These are phyloP conservation scores for Staurois parvus DNA, from an alignment of 2,797 vertebrate genomes.

Conservation along the genomic window DNA sequence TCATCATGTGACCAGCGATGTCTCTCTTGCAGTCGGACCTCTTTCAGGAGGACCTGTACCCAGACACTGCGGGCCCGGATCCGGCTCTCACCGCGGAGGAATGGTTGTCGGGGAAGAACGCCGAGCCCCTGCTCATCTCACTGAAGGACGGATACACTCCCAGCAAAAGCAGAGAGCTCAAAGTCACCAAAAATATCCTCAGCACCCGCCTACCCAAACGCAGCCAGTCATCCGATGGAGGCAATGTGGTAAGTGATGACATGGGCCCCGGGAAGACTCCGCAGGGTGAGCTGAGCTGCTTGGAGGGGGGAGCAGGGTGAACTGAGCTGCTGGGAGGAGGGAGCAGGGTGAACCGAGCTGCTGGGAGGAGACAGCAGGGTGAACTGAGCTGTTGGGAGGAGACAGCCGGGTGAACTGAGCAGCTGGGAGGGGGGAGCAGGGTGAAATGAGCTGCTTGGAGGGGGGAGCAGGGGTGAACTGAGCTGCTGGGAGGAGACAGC, in stretches of 20 bases:
- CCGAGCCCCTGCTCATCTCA: conserved; percentile 87
- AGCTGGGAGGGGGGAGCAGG: too few relatives aligned
- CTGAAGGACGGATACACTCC: conserved; percentile 87
- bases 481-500: too few relatives aligned
- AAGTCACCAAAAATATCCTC: conserved; percentile 86
- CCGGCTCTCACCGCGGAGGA: conserved; percentile 87
- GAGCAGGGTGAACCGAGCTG: too few relatives aligned
- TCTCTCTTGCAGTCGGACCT: conserved; percentile 85
- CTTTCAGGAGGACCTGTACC: conserved; percentile 94
- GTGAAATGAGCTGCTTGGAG: too few relatives aligned
- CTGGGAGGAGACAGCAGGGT: too few relatives aligned
- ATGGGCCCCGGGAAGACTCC: too few relatives aligned
- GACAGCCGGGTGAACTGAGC: too few relatives aligned
- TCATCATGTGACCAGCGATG: conserved; percentile 33
- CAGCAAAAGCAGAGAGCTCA: conserved; percentile 87
- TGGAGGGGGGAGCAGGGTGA: too few relatives aligned
- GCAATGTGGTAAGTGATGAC: conserved; percentile 74
- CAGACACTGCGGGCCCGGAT: conserved; percentile 87
- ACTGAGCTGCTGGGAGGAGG: too few relatives aligned
- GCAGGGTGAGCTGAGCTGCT: too few relatives aligned
- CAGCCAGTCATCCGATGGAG: conserved; percentile 77
- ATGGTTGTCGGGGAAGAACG: conserved; percentile 87
- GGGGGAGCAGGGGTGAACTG: too few relatives aligned
- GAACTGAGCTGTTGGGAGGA: too few relatives aligned
- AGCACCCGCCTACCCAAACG: conserved; percentile 79